These are phyloP conservation scores for Druon quercuslanigerum DNA, from an alignment of 1,140 invertebrate species.

Conservation along the genomic window DNA sequence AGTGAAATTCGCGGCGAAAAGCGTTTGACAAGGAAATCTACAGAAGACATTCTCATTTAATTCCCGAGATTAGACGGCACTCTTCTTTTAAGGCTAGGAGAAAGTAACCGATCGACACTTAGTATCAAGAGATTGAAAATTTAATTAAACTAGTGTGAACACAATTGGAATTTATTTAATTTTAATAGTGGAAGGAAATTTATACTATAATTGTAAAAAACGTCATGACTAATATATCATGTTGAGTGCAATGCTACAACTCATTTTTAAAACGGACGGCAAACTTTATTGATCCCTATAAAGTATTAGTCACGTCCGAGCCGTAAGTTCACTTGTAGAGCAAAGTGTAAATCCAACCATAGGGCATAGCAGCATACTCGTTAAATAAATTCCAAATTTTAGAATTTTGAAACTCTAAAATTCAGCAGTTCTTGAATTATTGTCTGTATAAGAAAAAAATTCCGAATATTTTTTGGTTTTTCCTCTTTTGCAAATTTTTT, in stretches of 20 bases:
- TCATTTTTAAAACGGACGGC: neutral
- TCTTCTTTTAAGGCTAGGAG: conserved; percentile 4
- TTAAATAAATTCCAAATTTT: too few species aligned
- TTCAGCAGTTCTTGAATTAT: too few species aligned
- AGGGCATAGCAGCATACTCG: neutral
- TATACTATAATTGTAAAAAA: too few species aligned
- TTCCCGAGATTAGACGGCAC: neutral
- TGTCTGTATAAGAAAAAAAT: too few species aligned
- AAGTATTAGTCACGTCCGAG: conserved; percentile 5
- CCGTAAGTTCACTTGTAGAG: conserved; percentile 1
- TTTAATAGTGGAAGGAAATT: too few species aligned
- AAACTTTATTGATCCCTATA: neutral
- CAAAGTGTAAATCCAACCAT: neutral
- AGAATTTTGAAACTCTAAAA: too few species aligned
- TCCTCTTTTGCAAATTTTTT: too few species aligned
- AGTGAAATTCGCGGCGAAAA: neutral
- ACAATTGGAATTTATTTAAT: too few species aligned
- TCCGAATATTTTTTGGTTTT: too few species aligned
- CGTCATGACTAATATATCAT: neutral
- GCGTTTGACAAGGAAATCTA: neutral
- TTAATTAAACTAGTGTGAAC: too few species aligned
- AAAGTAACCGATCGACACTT: neutral
- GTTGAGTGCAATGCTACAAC: neutral
- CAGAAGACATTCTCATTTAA: neutral
- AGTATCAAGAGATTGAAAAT: too few species aligned